These are phyloP conservation scores for Caenorhabditis macrosperma DNA, from an alignment of 2,888 invertebrate genomes.

Conservation along the genomic window DNA sequence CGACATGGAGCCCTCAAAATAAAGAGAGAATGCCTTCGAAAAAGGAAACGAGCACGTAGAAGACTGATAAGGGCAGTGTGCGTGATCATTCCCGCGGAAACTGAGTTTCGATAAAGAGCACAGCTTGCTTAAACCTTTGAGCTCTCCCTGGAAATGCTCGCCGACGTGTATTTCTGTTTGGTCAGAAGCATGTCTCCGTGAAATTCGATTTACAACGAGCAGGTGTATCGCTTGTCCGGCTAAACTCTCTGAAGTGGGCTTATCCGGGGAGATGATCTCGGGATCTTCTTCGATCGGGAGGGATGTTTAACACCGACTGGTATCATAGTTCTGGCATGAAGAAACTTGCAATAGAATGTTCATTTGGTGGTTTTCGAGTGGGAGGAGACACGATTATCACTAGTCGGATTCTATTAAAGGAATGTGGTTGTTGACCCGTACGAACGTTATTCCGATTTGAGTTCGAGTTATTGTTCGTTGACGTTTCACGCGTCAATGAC, in stretches of 20 bases:
- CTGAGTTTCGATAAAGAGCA: background rate
- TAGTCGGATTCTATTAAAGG: constrained; percentile 55
- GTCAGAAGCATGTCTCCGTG: background rate
- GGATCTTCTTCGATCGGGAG: no score
- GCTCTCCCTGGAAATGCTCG: background rate
- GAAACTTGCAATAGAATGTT: background rate
- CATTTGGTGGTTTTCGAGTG: background rate
- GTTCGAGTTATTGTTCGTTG: background rate
- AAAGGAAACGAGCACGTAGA: background rate
- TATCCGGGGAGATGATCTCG: background rate
- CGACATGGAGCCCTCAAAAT: background rate
- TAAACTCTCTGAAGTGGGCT: background rate
- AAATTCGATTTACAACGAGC: background rate
- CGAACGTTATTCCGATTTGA: constrained; percentile 5
- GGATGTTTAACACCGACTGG: background rate
- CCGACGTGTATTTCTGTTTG: background rate
- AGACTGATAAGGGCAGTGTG: background rate
- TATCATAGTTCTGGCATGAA: constrained; percentile 8
- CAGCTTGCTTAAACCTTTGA: background rate
- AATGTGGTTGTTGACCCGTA: constrained; percentile 43
- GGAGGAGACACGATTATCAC: constrained; percentile 24
- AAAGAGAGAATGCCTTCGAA: background rate
- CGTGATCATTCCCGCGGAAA: no score
- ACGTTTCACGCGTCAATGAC: constrained; percentile 1
- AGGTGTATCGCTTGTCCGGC: background rate